Evolutionary conservation across 2,888 invertebrate genomes (phyloP), one percentile per base, ranked within the genome.

Genomic region (Aethes cnicana): DNA sequence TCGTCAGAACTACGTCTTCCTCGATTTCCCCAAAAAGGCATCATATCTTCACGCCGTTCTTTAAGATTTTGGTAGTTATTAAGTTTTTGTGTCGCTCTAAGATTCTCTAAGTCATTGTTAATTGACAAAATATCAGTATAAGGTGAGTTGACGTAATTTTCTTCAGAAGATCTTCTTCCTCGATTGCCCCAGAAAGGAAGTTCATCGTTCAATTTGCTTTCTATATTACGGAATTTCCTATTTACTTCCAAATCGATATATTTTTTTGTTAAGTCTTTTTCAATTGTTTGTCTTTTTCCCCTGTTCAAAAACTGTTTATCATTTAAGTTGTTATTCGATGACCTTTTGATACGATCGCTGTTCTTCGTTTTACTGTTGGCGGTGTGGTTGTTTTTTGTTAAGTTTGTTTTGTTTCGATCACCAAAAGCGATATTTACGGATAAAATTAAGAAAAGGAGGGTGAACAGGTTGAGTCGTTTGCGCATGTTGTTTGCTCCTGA

Each of bases 121-220:
- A 16, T 16, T 4, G 5, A 33, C 11, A 32, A 18, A n/a, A 41
- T 32, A 26, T 53, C 23, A 4, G 50, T 52, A 54, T 63, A 64
- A 39, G 69, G 66, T 20, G 59, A 59, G 2, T 67, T 71, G 11
- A 55, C 44, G 36, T 58, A 50, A 46, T 63, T 64, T 64, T 83
- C 83, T 8, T 62, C 55, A 0, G 77, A 71, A 0, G 64, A 64
- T 53, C 86, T 72, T 59, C 79, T 70, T 4, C 84, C 86, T 58
- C 86, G 69, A 20, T 72, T 77, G 4, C 77, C 85, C 88, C 88
- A 88, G 66, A 89, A 88, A 1, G 84, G 85, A 26, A 61, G 58
- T 5, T 81, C 78, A 43, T 77, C 68, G 6, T 71, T 61, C 1
- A 68, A 30, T 30, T 67, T 65, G 8, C 64, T 35, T 4, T 46